Evolutionary conservation across 1,140 invertebrate species (phyloP).

Genomic region (Samia ricini): DNA sequence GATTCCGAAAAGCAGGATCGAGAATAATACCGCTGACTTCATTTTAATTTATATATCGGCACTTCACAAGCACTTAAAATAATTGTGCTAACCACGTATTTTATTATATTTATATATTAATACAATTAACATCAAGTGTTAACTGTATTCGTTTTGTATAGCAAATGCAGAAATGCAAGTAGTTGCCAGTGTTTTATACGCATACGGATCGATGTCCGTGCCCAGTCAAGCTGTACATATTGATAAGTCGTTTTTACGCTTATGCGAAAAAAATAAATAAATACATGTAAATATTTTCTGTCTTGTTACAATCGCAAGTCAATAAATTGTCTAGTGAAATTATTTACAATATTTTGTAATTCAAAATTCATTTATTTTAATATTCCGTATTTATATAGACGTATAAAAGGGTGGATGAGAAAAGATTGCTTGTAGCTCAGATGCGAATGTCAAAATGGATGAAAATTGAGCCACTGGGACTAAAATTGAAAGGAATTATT

Average conservation of each 20-base stretch:
- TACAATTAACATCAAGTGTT: conserved; percentile 3
- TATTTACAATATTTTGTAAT: too few relatives aligned
- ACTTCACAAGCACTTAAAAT: conserved; percentile 58
- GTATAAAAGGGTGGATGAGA: too few relatives aligned
- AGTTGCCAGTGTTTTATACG: conserved; percentile 54
- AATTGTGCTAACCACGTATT: conserved; percentile 26
- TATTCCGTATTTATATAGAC: too few relatives aligned
- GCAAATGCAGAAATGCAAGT: conserved; percentile 52
- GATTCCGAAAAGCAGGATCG: conserved; percentile 55
- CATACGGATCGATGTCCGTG: conserved; percentile 37
- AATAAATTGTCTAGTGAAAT: background rate
- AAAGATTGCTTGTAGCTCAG: too few relatives aligned
- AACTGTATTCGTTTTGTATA: conserved; percentile 8
- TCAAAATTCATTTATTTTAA: too few relatives aligned
- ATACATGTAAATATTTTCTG: background rate
- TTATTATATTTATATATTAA: conserved; percentile 13
- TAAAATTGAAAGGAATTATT: too few relatives aligned
- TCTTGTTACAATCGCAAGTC: background rate
- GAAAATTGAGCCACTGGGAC: too few relatives aligned
- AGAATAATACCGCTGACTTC: conserved; percentile 48
- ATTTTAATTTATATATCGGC: conserved; percentile 39
- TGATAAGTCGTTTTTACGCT: background rate
- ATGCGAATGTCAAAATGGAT: too few relatives aligned
- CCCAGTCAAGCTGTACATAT: conserved; percentile 42
- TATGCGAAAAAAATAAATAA: background rate